Percentiles rank a stretch among this genome's conserved stretches.
These are phyloP conservation scores for Dicyrtomina minuta DNA, from an alignment of 2,888 invertebrate genomes.

Conservation along the genomic window DNA sequence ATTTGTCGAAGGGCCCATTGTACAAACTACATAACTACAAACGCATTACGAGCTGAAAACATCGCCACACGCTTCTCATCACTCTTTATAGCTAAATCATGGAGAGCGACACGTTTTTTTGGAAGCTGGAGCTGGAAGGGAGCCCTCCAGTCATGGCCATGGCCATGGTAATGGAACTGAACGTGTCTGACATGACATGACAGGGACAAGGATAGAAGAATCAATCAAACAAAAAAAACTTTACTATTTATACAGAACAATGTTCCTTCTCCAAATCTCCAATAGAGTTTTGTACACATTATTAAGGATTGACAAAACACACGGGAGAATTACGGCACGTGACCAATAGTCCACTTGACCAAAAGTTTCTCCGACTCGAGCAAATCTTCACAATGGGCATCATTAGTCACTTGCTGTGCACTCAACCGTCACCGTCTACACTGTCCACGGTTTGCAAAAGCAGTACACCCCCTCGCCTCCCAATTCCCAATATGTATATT, in stretches of 20 bases:
- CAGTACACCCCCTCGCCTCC: too few species aligned
- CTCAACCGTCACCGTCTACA: constrained; percentile 25
- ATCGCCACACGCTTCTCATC: too few species aligned
- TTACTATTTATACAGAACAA: constrained; percentile 27
- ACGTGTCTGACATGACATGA: constrained; percentile 12
- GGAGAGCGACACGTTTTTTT: constrained; percentile 1
- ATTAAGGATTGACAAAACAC: constrained; percentile 37
- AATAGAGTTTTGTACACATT: constrained; percentile 34
- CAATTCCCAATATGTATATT: too few species aligned
- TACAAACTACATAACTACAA: too few species aligned
- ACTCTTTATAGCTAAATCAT: neutral
- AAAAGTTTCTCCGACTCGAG: constrained; percentile 20
- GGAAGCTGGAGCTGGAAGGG: too few species aligned
- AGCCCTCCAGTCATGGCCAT: too few species aligned
- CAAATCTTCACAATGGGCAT: constrained; percentile 35
- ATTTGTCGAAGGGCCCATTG: too few species aligned
- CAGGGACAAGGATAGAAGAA: constrained; percentile 11
- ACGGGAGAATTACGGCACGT: constrained; percentile 37
- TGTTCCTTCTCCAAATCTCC: constrained; percentile 9
- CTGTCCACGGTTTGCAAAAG: too few species aligned
- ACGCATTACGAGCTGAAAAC: too few species aligned
- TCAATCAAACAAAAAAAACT: constrained; percentile 26
- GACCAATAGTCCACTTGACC: constrained; percentile 36
- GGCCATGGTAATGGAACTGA: too few species aligned
- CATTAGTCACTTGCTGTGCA: constrained; percentile 43